Conservation (phyloP, 2,888 invertebrate species). For the Tridacna crocea region DNA sequence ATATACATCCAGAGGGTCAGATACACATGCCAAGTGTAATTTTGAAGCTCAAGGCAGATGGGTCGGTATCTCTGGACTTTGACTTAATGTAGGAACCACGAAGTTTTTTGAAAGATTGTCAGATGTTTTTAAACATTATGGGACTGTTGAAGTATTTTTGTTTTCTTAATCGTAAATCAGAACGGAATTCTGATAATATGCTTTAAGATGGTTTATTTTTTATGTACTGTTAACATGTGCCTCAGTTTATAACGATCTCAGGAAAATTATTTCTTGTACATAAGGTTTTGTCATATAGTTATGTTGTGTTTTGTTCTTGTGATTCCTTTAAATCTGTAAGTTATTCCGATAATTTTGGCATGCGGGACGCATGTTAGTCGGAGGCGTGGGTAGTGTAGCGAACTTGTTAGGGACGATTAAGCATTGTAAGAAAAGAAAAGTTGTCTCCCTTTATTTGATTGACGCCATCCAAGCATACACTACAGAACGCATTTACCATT, state of each 20-base stretch:
- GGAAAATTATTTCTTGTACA: too few species aligned
- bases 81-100: neutral
- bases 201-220: neutral
- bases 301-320: too few species aligned
- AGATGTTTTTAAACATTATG: neutral
- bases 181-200: neutral
- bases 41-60: neutral
- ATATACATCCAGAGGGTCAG: neutral
- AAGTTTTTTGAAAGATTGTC: too few species aligned
- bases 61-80: neutral
- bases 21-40: neutral
- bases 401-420: neutral
- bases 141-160: neutral
- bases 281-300: too few species aligned
- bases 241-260: too few species aligned
- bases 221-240: neutral
- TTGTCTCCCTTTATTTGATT: neutral
- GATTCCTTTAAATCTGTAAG: too few species aligned
- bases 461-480: neutral
- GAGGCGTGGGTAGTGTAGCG: conserved; percentile 5
- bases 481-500: too few species aligned
- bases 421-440: neutral
- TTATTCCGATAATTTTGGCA: neutral
- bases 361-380: neutral
- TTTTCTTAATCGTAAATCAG: neutral